Evolutionary conservation across 2,888 invertebrate genomes (phyloP).

Genomic region (Belgica antarctica): DNA sequence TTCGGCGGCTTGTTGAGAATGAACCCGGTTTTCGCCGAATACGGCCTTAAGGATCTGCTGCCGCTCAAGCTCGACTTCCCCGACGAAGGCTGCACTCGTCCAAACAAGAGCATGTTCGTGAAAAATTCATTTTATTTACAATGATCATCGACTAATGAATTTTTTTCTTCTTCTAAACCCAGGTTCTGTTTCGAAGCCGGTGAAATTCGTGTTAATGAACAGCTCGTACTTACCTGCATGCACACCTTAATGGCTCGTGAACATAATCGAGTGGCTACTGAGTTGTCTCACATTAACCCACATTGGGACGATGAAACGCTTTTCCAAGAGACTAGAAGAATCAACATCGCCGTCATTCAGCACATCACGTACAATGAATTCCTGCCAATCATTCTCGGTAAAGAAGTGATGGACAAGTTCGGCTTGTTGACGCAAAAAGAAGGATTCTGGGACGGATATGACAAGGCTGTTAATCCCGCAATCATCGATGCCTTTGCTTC

Average conservation of each 20-base stretch:
- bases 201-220: constrained; percentile 90
- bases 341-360: constrained; percentile 82
- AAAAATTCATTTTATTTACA: too few relatives aligned
- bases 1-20: constrained; percentile 79
- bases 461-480: constrained; percentile 69
- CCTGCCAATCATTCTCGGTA: constrained; percentile 81
- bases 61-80: constrained; percentile 86
- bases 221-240: constrained; percentile 84
- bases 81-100: constrained; percentile 88
- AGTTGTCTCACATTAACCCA: constrained; percentile 75
- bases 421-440: constrained; percentile 79
- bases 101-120: constrained; percentile 86
- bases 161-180: too few relatives aligned
- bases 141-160: too few relatives aligned
- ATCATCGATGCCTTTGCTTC: constrained; percentile 88
- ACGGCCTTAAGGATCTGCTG: constrained; percentile 81
- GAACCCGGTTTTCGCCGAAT: constrained; percentile 85
- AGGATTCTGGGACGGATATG: constrained; percentile 49
- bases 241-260: constrained; percentile 88
- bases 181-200: constrained; percentile 91
- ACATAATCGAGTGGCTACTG: constrained; percentile 81
- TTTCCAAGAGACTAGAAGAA: constrained; percentile 82
- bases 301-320: constrained; percentile 93
- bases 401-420: constrained; percentile 88
- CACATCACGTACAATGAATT: constrained; percentile 90